Conservation (phyloP, 2,888 invertebrate genomes). For the Pyrocoelia pectoralis region DNA sequence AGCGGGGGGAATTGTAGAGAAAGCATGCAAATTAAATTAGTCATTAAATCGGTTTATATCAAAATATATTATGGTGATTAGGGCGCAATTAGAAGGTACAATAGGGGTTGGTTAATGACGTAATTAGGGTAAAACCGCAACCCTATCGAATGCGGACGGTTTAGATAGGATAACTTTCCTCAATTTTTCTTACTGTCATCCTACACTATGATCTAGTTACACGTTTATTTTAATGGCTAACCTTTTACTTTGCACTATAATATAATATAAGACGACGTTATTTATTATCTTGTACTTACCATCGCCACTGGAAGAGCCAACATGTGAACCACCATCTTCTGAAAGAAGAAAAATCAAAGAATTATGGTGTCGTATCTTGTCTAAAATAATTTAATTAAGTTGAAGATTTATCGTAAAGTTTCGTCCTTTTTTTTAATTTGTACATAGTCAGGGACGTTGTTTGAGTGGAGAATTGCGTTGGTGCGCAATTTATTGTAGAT, state of each 20-base stretch:
- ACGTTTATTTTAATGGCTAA: neutral
- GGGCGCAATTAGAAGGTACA: constrained; percentile 31
- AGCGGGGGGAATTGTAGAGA: neutral
- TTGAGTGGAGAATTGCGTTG: neutral
- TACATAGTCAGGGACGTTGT: neutral
- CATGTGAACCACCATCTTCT: constrained; percentile 58
- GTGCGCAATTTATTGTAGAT: neutral
- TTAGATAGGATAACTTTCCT: neutral
- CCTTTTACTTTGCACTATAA: constrained; percentile 14
- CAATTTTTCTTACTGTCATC: constrained; percentile 2
- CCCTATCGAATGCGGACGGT: constrained; percentile 40
- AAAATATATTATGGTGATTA: neutral
- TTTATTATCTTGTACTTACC: constrained; percentile 50
- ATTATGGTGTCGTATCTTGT: constrained; percentile 12
- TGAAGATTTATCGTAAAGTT: neutral
- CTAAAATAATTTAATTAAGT: constrained; percentile 22
- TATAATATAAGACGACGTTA: constrained; percentile 6
- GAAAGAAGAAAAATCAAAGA: constrained; percentile 45
- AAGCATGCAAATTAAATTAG: constrained; percentile 1
- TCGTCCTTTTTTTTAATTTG: neutral
- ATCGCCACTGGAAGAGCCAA: constrained; percentile 58
- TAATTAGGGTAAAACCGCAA: constrained; percentile 50
- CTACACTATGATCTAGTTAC: constrained; percentile 16
- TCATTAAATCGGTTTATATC: constrained; percentile 2
- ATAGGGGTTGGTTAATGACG: constrained; percentile 53